phyloP scores from a whole-genome alignment of 2,888 invertebrate species.

The Morpho achilles region DNA sequence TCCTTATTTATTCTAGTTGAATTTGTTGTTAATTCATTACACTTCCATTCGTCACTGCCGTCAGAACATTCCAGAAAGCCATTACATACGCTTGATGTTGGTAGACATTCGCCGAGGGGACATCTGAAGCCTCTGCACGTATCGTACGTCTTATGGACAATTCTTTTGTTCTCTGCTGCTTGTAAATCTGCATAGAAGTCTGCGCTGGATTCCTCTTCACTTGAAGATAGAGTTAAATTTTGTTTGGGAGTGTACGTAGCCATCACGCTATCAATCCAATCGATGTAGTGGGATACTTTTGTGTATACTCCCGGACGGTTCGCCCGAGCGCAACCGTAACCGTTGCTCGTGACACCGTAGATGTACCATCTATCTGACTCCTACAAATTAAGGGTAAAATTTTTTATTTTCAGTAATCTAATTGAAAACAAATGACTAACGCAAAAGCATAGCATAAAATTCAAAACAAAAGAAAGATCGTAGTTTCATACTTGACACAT shows the following conservation, averaged over 20 bases:
- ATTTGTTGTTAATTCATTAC: conserved; percentile 50
- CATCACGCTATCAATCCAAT: conserved; percentile 83
- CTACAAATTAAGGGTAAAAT: conserved; percentile 36
- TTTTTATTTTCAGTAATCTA: too few species aligned
- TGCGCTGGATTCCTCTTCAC: conserved; percentile 42
- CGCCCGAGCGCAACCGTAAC: conserved; percentile 88
- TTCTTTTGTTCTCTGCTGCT: conserved; percentile 60
- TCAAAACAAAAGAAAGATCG: too few species aligned
- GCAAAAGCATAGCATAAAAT: too few species aligned
- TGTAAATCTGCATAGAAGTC: conserved; percentile 64
- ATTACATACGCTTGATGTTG: conserved; percentile 85
- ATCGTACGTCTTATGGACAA: conserved; percentile 42
- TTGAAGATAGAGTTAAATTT: conserved; percentile 33
- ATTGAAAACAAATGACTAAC: too few species aligned
- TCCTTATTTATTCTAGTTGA: conserved; percentile 53
- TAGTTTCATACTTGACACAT: conserved; percentile 82
- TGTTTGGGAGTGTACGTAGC: conserved; percentile 47
- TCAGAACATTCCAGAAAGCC: conserved; percentile 88
- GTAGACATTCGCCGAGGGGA: conserved; percentile 86
- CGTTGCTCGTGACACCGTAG: conserved; percentile 87
- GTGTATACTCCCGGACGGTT: conserved; percentile 90
- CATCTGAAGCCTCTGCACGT: conserved; percentile 85
- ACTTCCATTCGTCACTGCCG: conserved; percentile 85
- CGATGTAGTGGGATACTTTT: conserved; percentile 86
- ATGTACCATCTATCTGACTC: conserved; percentile 73